These are phyloP conservation scores for Philhelius pedissequus DNA, from an alignment of 2,888 invertebrate genomes.

Conservation along the genomic window DNA sequence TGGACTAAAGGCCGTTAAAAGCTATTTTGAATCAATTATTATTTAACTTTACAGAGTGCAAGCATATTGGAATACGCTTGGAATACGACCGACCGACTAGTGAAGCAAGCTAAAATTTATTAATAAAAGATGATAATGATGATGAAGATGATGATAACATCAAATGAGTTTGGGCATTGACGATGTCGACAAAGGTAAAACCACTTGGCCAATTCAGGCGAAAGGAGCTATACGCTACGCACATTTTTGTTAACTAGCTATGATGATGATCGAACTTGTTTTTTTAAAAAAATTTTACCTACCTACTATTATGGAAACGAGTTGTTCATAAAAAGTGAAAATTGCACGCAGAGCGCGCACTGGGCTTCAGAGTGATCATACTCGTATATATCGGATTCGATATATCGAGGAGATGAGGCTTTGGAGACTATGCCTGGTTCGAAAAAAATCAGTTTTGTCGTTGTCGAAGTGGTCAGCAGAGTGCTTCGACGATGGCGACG, in stretches of 20 bases:
- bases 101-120: slow-evolving; percentile 37
- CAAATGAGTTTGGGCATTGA: slow-evolving; percentile 65
- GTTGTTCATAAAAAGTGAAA: slow-evolving; percentile 69
- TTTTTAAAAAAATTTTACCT: slow-evolving; percentile 35
- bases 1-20: too few species aligned
- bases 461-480: slow-evolving; percentile 26
- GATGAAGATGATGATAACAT: slow-evolving; percentile 65
- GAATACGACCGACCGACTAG: background rate
- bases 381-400: background rate
- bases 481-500: slow-evolving; percentile 35
- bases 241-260: slow-evolving; percentile 62
- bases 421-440: slow-evolving; percentile 26
- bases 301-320: slow-evolving; percentile 69
- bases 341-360: slow-evolving; percentile 58
- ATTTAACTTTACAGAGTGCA: slow-evolving; percentile 28
- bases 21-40: too few species aligned
- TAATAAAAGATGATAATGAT: slow-evolving; percentile 64
- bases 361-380: slow-evolving; percentile 49
- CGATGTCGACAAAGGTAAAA: slow-evolving; percentile 50
- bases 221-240: slow-evolving; percentile 42
- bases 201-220: slow-evolving; percentile 23
- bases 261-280: slow-evolving; percentile 67
- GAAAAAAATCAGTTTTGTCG: slow-evolving; percentile 44
- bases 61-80: slow-evolving; percentile 11
- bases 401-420: slow-evolving; percentile 41